Evolutionary conservation across 2,888 invertebrate genomes (phyloP).

Genomic region (Idaea dimidiata): DNA sequence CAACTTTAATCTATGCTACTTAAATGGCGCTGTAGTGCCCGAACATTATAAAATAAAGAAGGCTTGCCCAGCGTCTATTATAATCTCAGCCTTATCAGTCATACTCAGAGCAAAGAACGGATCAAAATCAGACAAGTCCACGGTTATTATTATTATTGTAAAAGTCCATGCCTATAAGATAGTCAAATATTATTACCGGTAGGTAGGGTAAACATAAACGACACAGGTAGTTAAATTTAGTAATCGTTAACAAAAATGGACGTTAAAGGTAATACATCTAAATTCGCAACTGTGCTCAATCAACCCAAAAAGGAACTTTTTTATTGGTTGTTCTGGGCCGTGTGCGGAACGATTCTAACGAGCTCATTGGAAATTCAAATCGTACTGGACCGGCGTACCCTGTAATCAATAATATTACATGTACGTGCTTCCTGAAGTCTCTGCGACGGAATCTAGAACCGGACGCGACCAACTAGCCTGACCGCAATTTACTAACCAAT

Average conservation of each 20-base stretch:
- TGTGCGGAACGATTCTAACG: slow-evolving; percentile 69
- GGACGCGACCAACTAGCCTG: slow-evolving; percentile 35
- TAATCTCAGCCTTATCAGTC: no score
- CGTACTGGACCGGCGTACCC: slow-evolving; percentile 67
- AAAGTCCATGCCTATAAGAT: no score
- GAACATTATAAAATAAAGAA: no score
- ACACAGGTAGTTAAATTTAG: slow-evolving; percentile 22
- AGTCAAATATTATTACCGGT: no score
- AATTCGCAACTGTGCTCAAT: slow-evolving; percentile 55
- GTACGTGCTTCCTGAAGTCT: slow-evolving; percentile 73
- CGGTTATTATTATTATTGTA: no score
- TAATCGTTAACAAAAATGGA: slow-evolving; percentile 43
- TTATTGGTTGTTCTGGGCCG: slow-evolving; percentile 60
- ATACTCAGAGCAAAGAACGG: no score
- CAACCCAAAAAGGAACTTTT: slow-evolving; percentile 64
- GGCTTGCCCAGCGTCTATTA: no score
- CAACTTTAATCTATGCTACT: no score
- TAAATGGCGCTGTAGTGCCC: no score
- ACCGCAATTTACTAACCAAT: slow-evolving; percentile 28
- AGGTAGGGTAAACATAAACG: background rate
- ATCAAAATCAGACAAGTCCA: no score
- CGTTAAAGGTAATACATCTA: slow-evolving; percentile 50
- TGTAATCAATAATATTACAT: slow-evolving; percentile 79
- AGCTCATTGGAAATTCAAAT: slow-evolving; percentile 81
- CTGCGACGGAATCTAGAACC: slow-evolving; percentile 41